Conservation (phyloP, 2,888 invertebrate species). For the Chrysolina americana region DNA sequence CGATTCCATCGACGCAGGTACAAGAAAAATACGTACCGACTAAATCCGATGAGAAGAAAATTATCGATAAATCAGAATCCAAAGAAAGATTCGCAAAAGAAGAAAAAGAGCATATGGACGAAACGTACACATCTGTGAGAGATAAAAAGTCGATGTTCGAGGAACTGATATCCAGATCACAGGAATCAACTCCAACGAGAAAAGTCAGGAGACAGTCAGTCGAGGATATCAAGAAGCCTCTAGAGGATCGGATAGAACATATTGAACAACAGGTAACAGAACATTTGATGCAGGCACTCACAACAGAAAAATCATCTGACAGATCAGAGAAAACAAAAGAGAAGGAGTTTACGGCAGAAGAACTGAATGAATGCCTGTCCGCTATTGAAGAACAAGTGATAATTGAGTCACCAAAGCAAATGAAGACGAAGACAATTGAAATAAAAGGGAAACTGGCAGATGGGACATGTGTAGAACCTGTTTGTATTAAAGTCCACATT, state of each 20-base stretch:
- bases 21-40: conserved; percentile 22
- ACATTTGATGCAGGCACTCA: conserved; percentile 24
- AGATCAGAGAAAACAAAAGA: conserved; percentile 34
- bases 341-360: conserved; percentile 54
- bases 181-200: conserved; percentile 63
- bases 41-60: conserved; percentile 22
- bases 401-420: conserved; percentile 41
- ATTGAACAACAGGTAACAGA: conserved; percentile 52
- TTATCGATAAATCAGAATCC: conserved; percentile 19
- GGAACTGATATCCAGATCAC: conserved; percentile 65
- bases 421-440: conserved; percentile 32
- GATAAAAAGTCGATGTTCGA: conserved; percentile 66
- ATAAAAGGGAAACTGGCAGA: conserved; percentile 19
- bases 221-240: conserved; percentile 35
- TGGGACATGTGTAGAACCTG: conserved; percentile 59
- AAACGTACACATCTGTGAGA: conserved; percentile 62
- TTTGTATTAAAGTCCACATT: conserved; percentile 60
- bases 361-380: conserved; percentile 52
- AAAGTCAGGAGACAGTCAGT: conserved; percentile 47
- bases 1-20: background rate
- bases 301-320: conserved; percentile 18
- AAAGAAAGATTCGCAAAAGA: conserved; percentile 38
- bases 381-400: conserved; percentile 56
- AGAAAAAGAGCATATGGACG: conserved; percentile 49
- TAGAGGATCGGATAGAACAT: conserved; percentile 40